phyloP scores from a whole-genome alignment of 2,113 vertebrate species.

The Notothenia rossii region DNA sequence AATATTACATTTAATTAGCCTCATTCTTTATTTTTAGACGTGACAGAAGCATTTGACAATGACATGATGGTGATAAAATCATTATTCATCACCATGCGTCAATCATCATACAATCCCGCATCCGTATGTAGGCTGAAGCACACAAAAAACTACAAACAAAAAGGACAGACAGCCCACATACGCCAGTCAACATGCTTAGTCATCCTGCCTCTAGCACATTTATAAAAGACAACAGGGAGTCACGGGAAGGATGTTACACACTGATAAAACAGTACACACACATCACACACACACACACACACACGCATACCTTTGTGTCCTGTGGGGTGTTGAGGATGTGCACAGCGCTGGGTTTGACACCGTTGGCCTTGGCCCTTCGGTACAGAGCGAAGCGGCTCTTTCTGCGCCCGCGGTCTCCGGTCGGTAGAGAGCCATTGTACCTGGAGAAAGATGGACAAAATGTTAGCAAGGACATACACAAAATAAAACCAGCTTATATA shows the following conservation, averaged over 20 bases:
- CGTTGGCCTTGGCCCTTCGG: slow-evolving; percentile 92
- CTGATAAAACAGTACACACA: slow-evolving; percentile 67
- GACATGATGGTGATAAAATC: background rate
- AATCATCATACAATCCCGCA: background rate
- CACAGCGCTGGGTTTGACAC: slow-evolving; percentile 95
- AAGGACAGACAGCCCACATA: background rate
- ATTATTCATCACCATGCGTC: background rate
- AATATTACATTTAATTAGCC: background rate
- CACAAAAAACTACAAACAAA: background rate
- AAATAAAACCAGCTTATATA: background rate
- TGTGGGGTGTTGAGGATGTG: slow-evolving; percentile 97
- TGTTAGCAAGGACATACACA: background rate
- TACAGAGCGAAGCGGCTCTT: slow-evolving; percentile 98
- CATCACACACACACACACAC: slow-evolving; percentile 28
- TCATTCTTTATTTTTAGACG: background rate
- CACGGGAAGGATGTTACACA: slow-evolving; percentile 54
- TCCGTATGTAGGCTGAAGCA: background rate
- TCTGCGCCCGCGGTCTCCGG: slow-evolving; percentile 94
- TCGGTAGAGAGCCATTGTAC: slow-evolving; percentile 98
- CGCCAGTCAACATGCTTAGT: slow-evolving; percentile 8
- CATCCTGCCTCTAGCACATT: slow-evolving; percentile 52
- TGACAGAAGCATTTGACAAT: background rate
- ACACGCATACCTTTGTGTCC: slow-evolving; percentile 90
- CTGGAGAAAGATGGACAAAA: slow-evolving; percentile 75
- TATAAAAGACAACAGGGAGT: slow-evolving; percentile 34